A percentile compares a stretch with the other conserved stretches of the same genome.
Conservation (phyloP, 2,888 invertebrate genomes). For the Trilocha varians region DNA sequence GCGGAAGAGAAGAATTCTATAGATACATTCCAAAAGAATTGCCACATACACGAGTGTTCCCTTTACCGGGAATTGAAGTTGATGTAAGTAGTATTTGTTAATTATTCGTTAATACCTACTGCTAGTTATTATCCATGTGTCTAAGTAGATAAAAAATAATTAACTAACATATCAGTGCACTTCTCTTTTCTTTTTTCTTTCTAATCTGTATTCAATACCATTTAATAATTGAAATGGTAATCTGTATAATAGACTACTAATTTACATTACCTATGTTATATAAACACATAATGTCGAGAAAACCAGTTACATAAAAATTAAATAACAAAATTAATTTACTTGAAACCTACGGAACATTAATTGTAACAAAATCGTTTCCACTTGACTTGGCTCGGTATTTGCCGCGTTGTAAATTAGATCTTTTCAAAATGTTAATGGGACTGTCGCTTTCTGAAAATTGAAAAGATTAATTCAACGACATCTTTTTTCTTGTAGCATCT, state of each 20-base stretch:
- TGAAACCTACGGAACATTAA: constrained; percentile 9
- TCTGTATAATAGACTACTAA: too few species aligned
- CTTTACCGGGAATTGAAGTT: constrained; percentile 78
- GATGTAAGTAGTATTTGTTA: constrained; percentile 75
- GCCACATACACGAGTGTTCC: constrained; percentile 82
- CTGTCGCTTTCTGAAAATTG: not conserved
- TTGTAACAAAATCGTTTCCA: not conserved
- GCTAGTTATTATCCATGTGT: too few species aligned
- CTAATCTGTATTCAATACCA: too few species aligned
- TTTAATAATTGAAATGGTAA: too few species aligned
- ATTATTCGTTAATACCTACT: too few species aligned
- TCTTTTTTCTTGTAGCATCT: not conserved
- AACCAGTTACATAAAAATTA: not conserved
- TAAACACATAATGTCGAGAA: not conserved
- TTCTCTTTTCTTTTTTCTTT: too few species aligned
- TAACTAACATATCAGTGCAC: too few species aligned
- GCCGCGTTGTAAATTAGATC: not conserved
- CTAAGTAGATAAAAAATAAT: too few species aligned
- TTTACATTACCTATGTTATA: not conserved
- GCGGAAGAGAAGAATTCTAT: constrained; percentile 83
- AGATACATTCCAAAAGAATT: constrained; percentile 85
- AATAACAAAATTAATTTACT: not conserved
- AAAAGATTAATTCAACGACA: not conserved
- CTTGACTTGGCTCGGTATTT: not conserved
- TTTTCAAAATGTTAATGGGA: not conserved